Conservation (phyloP, 2,888 invertebrate genomes). For the Periphyllus acericola region DNA sequence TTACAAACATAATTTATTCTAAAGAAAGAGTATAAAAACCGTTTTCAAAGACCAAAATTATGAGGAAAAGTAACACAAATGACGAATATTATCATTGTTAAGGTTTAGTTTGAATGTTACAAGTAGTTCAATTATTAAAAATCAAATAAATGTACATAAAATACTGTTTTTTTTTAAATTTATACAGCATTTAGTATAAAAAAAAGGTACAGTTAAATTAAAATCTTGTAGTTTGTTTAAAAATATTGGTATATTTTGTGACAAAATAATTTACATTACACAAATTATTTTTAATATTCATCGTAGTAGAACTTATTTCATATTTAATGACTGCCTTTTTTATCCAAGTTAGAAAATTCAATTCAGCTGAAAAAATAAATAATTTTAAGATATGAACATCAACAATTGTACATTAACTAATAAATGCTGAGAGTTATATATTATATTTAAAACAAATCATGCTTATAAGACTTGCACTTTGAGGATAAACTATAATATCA, state of each 20-base stretch:
- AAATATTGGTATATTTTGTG: background rate
- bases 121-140: too few relatives aligned
- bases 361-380: constrained; percentile 18
- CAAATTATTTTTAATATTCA: background rate
- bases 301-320: background rate
- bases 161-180: too few relatives aligned
- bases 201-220: background rate
- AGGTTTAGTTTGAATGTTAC: too few relatives aligned
- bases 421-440: background rate
- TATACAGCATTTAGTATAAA: background rate
- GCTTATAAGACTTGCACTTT: too few relatives aligned
- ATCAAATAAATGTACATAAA: too few relatives aligned
- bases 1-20: background rate
- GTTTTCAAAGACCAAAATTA: too few relatives aligned
- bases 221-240: background rate
- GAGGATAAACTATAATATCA: too few relatives aligned
- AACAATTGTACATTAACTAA: background rate
- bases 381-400: background rate
- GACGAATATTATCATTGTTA: too few relatives aligned
- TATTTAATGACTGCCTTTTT: background rate
- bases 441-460: too few relatives aligned
- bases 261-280: background rate
- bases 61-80: too few relatives aligned
- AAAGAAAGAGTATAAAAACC: background rate
- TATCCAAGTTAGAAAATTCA: background rate